Base-by-base conservation (phyloP, 2,888 invertebrate species). In the Diadegma fenestrale region DNA sequence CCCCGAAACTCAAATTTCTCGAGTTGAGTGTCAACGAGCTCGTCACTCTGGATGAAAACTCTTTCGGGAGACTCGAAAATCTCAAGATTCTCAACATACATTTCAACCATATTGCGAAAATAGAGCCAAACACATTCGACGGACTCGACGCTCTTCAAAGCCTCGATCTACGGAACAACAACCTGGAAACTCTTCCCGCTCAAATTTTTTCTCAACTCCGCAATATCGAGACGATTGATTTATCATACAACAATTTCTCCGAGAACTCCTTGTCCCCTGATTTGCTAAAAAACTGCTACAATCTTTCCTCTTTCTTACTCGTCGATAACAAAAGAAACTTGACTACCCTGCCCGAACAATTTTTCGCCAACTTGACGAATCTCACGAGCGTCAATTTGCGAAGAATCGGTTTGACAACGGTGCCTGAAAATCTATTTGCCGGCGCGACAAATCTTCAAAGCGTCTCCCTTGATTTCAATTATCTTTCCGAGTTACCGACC, bases 121-220 rank as follows among this genome's bases (percentile, higher is more conserved):
- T 97, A 54, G 95, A 95, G 19, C 94, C 95, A 85, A 95, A 95
- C 81, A 95, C 96, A 84, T 97, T 97, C 90, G 95, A 95, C 43
- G 95, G 96, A 68, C 95, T 96, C 2, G 94, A 95, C 43, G 95
- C 95, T 0, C 94, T 98, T 5, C 94, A 95, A 88, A 95, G 95
- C 87, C 94, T 98, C 84, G 97, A 97, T 94, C 92, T 98, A 78
- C 96, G 96, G 88, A 94, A 95, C 17, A 97, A 97, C 92, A 94
- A 95, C 72, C 94, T 97, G 87, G 95, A 95, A 80, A 94, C 95
- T 81, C 94, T 97, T 72, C 95, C 96, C 0, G 92, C 94, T 8
- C 95, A 95, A 88, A 94, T 96, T 71, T 97, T 97, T 91, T 93
- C 95, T 78, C 94, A 95, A 84, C 93, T 97, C 78, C 94, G 93